Base-by-base conservation (phyloP, 2,797 vertebrate genomes). In the Neosalanx taihuensis region DNA sequence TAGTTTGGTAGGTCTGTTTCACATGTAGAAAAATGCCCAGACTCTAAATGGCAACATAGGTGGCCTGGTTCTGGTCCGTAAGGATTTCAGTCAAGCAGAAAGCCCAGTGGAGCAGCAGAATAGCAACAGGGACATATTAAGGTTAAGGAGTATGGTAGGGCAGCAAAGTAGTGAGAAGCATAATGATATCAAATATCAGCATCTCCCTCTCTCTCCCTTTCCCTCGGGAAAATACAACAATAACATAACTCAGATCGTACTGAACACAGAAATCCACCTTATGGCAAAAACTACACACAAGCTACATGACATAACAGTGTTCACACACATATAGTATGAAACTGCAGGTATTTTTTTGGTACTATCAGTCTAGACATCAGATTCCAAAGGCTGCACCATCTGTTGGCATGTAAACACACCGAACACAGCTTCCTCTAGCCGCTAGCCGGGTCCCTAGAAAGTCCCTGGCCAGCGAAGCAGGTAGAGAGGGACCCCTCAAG, bases 31-130 rank as follows among this genome's bases (percentile, higher is more conserved):
- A 46, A 49, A 33, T 46, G 12, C 41, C 29, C 68, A 1, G 37
- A 17, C 12, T 15, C 61, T 29, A 1, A 17, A 35, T 17, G 3
- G 31, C 41, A 46, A 46, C 41, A 46, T 41, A 10, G 18, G 30
- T 35, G 31, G 17, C 31, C 13, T 37, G 9, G 61, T 75, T 66
- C 56, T 33, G 65, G 60, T 61, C 37, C 65, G 58, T 69, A 82
- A 64, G 5, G 72, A 78, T 80, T 71, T 63, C 57, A 72, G 67
- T 68, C 57, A 65, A 67, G 78, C 30, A 46, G 78, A 83, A 84
- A 84, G 77, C 68, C 51, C 37, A 70, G 64, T 56, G 37, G 30
- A 69, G 51, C 69, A 69, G 51, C 69, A 70, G 79, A 80, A 78
- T 63, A 33, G 67, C 33, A 53, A 69, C 56, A 67, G 29, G 65